These are phyloP conservation scores for Nephrotoma appendiculata DNA, from an alignment of 2,888 invertebrate species.

Conservation along the genomic window DNA sequence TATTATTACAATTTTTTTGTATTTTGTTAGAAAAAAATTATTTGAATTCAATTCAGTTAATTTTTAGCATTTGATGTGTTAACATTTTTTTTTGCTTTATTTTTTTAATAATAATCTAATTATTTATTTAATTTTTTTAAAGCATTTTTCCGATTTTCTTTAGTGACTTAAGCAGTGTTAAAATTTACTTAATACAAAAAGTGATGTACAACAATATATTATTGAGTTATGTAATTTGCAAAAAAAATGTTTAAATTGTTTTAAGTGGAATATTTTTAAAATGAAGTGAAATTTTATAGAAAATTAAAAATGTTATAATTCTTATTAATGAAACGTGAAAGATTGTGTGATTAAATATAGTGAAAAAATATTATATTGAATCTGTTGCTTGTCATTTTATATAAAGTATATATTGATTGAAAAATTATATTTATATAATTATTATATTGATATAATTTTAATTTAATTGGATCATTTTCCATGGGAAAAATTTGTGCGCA, in stretches of 20 bases:
- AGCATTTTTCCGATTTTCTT: neutral
- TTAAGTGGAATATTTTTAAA: neutral
- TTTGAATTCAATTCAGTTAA: neutral
- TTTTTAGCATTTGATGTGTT: neutral
- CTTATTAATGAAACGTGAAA: neutral
- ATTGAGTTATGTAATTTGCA: neutral
- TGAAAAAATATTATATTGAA: neutral
- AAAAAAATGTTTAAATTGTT: neutral
- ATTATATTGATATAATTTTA: neutral
- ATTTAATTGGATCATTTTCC: neutral
- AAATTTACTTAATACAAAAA: too few species aligned
- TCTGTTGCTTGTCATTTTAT: too few species aligned
- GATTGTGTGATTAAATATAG: neutral
- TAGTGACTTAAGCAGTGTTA: neutral
- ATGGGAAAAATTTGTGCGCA: neutral
- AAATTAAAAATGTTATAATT: neutral
- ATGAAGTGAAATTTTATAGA: neutral
- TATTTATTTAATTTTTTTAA: neutral
- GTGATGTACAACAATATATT: too few species aligned
- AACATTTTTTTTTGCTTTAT: neutral
- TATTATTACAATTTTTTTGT: neutral
- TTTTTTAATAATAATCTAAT: neutral
- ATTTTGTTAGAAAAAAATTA: neutral
- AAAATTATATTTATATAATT: neutral
- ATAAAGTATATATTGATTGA: neutral